phyloP scores from a whole-genome alignment of 2,888 invertebrate species.

The Cotesia congregata region DNA sequence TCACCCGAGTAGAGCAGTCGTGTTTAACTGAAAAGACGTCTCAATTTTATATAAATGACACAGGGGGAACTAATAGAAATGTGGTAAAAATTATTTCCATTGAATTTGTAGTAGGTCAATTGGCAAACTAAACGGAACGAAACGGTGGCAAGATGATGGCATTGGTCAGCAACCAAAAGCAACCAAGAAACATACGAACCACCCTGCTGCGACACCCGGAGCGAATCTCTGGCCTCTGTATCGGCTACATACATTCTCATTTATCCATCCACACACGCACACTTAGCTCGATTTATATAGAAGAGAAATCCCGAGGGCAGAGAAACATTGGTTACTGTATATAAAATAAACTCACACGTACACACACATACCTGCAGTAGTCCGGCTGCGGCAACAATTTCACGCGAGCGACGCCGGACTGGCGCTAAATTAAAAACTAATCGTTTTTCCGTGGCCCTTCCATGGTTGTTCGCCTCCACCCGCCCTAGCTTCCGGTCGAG shows the following conservation, averaged over 20 bases:
- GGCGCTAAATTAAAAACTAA: conserved; percentile 64
- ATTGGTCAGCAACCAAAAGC: conserved; percentile 31
- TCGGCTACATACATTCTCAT: neutral
- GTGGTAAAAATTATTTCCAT: conserved; percentile 22
- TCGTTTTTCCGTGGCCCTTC: conserved; percentile 58
- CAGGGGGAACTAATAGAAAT: conserved; percentile 15
- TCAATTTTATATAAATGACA: conserved; percentile 18
- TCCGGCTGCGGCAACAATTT: conserved; percentile 56
- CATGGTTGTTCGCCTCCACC: conserved; percentile 23
- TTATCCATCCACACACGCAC: neutral
- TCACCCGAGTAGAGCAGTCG: too few relatives aligned
- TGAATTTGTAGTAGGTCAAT: conserved; percentile 24
- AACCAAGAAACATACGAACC: conserved; percentile 34
- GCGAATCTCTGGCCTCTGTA: conserved; percentile 31
- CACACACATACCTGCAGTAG: conserved; percentile 7
- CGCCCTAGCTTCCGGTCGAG: conserved; percentile 37
- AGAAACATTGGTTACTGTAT: conserved; percentile 24
- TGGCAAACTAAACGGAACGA: conserved; percentile 39
- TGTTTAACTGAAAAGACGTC: conserved; percentile 6
- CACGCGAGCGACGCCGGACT: conserved; percentile 57
- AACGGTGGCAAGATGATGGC: conserved; percentile 24
- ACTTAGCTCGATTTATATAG: neutral
- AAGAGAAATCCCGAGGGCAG: neutral
- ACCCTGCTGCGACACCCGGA: conserved; percentile 41
- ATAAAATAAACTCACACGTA: neutral